Base-by-base conservation (phyloP, 2,797 vertebrate genomes). In the Pantherophis alleghaniensis region DNA sequence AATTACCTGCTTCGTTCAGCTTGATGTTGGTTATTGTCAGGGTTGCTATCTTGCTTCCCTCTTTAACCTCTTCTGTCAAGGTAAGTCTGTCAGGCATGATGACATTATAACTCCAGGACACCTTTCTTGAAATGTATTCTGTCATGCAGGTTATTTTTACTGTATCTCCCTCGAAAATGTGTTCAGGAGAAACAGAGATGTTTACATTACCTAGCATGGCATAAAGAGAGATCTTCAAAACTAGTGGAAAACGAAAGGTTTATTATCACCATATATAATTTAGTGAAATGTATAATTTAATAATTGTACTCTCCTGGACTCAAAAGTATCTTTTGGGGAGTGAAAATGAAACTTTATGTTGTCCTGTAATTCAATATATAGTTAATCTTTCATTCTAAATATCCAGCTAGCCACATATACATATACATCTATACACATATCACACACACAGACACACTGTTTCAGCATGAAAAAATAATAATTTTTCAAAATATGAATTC, bases 121-220 rank as follows among this genome's bases (percentile, higher is more conserved):
- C 93, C 0, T 96, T 96, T 57, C 90, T n/a, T 53, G 94, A 94
- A 0, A 20, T 0, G 4, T 95, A 20, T 7, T 94, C 96, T 4
- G 88, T 95, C 90, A 96, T 94, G 94, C 98, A 98, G 11, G 1
- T 91, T 83, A 98, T 91, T 3, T 0, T 94, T 14, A 98, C 96
- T 0, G 92, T 97, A 86, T 98, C 97, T 1, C 97, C 97, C 95
- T 97, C 96, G 89, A 96, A 97, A 96, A 98, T 93, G 61, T 94
- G 13, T 0, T 9, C 92, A 18, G 97, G 97, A 5, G 0, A 93
- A 69, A 97, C 20, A 0, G 60, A 95, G 93, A 98, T 94, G 42
- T 94, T 96, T 1, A 95, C 96, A 74, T 96, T 93, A 96, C 96
- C 98, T 98, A 92, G 57, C 88, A 95, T 96, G 0, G 10, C 1